Percentiles rank a stretch among this genome's conserved stretches.
phyloP scores from a whole-genome alignment of 2,888 invertebrate species.

The Xanthostigma xanthostigma region DNA sequence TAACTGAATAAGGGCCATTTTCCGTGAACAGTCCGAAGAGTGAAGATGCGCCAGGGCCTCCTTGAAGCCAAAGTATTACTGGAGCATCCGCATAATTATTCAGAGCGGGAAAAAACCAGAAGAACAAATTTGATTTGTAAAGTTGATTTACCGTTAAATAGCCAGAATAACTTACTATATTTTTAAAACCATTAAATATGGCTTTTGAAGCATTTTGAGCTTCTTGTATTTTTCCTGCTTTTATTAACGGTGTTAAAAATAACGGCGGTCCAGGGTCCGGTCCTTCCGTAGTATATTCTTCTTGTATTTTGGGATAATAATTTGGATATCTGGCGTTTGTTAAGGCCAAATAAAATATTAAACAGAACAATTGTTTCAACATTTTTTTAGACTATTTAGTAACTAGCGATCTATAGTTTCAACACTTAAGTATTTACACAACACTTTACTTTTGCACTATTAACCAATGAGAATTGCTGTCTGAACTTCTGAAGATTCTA shows the following conservation, averaged over 20 bases:
- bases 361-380: too few species aligned
- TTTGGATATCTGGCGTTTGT: slow-evolving; percentile 6
- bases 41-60: slow-evolving; percentile 71
- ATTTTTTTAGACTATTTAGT: too few species aligned
- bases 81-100: slow-evolving; percentile 41
- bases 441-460: too few species aligned
- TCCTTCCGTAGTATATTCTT: slow-evolving; percentile 16
- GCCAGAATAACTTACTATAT: slow-evolving; percentile 57
- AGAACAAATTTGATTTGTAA: slow-evolving; percentile 70
- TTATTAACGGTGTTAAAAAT: slow-evolving; percentile 59
- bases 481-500: too few species aligned
- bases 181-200: slow-evolving; percentile 39
- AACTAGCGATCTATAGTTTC: too few species aligned
- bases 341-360: too few species aligned
- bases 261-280: slow-evolving; percentile 41
- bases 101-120: slow-evolving; percentile 82
- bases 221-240: slow-evolving; percentile 51
- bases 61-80: slow-evolving; percentile 72
- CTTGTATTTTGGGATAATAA: slow-evolving; percentile 14
- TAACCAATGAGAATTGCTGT: too few species aligned
- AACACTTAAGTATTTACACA: too few species aligned
- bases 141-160: slow-evolving; percentile 70
- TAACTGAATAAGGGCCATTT: slow-evolving; percentile 60
- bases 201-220: slow-evolving; percentile 40
- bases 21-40: slow-evolving; percentile 70